A percentile compares a stretch with the other conserved stretches of the same genome.
phyloP scores from a whole-genome alignment of 2,888 invertebrate genomes.

The Carpatolechia fugitivella region DNA sequence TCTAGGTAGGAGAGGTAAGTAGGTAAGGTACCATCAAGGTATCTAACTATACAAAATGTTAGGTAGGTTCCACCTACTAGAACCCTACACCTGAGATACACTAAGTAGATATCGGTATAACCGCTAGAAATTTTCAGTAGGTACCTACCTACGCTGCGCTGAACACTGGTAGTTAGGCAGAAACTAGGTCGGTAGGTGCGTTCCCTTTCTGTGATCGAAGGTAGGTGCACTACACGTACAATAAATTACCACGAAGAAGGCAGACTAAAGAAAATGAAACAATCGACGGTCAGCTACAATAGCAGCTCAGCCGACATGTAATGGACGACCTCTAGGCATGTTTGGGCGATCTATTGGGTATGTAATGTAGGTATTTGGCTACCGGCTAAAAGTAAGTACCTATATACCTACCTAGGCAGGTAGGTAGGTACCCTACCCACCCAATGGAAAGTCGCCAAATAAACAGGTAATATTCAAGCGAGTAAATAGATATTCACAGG shows the following conservation, averaged over 20 bases:
- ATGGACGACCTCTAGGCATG: constrained; percentile 1
- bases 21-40: too few relatives aligned
- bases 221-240: not conserved
- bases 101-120: too few relatives aligned
- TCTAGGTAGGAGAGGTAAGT: too few relatives aligned
- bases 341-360: constrained; percentile 6
- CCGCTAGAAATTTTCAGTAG: not conserved
- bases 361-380: constrained; percentile 30
- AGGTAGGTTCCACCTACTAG: too few relatives aligned
- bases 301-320: too few relatives aligned
- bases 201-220: too few relatives aligned
- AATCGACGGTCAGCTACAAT: constrained; percentile 9
- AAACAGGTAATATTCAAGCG: constrained; percentile 13
- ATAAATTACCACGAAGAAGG: not conserved
- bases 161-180: too few relatives aligned
- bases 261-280: constrained; percentile 5
- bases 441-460: constrained; percentile 44
- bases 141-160: not conserved
- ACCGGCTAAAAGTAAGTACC: constrained; percentile 4
- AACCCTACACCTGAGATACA: too few relatives aligned
- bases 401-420: constrained; percentile 19
- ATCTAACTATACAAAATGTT: too few relatives aligned
- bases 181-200: not conserved
- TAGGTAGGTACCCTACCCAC: constrained; percentile 13
- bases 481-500: not conserved